phyloP scores from a whole-genome alignment of 2,888 invertebrate genomes.

The Eueremaeus valkanovi region DNA sequence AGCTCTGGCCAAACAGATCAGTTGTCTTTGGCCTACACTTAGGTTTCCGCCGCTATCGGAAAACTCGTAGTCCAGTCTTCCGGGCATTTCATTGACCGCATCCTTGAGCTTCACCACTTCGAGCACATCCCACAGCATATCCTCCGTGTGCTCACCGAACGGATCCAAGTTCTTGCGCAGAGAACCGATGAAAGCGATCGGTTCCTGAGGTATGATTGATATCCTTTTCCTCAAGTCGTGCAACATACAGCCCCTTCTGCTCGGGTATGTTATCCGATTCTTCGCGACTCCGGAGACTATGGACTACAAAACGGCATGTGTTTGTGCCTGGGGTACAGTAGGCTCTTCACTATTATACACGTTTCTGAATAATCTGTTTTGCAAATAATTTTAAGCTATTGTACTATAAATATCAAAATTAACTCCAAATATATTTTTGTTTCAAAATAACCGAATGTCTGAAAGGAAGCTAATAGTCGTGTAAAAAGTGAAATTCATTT shows the following conservation, averaged over 20 bases:
- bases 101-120: slow-evolving; percentile 76
- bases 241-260: slow-evolving; percentile 55
- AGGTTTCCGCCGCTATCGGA: slow-evolving; percentile 74
- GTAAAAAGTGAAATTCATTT: too few species aligned
- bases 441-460: too few species aligned
- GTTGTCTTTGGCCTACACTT: slow-evolving; percentile 83
- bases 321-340: slow-evolving; percentile 68
- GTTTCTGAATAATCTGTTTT: too few species aligned
- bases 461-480: too few species aligned
- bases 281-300: slow-evolving; percentile 22
- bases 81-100: slow-evolving; percentile 61
- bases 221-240: slow-evolving; percentile 72
- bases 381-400: too few species aligned
- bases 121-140: slow-evolving; percentile 73
- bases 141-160: slow-evolving; percentile 70
- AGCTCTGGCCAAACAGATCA: slow-evolving; percentile 83
- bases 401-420: too few species aligned
- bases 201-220: too few species aligned
- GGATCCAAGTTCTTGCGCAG: slow-evolving; percentile 79
- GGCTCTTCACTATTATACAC: slow-evolving; percentile 70
- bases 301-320: slow-evolving; percentile 54
- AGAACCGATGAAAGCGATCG: slow-evolving; percentile 79
- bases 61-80: slow-evolving; percentile 66
- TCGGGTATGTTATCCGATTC: slow-evolving; percentile 35
- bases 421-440: too few species aligned